A percentile compares a stretch with the other conserved stretches of the same genome.
These are phyloP conservation scores for Calameuta pallipes DNA, from an alignment of 2,888 invertebrate species.

Conservation along the genomic window DNA sequence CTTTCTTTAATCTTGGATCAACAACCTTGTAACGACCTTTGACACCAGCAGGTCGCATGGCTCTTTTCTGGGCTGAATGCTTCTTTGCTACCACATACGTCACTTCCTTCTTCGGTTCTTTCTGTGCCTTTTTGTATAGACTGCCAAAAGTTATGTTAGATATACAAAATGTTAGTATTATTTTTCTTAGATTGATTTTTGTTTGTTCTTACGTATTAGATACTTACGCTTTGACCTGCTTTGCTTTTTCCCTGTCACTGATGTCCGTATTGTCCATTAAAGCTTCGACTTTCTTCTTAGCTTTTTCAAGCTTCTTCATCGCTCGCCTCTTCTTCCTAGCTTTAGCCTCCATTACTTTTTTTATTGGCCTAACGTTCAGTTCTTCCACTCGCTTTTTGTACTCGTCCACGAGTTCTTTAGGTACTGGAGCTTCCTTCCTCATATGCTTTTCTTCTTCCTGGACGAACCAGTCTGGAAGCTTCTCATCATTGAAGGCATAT, in stretches of 20 bases:
- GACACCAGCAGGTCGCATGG: slow-evolving; percentile 85
- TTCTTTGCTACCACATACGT: slow-evolving; percentile 96
- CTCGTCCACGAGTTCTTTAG: slow-evolving; percentile 86
- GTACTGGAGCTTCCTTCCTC: slow-evolving; percentile 84
- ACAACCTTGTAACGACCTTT: slow-evolving; percentile 96
- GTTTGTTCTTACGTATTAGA: background rate
- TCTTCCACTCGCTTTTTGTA: slow-evolving; percentile 87
- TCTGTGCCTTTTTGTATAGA: slow-evolving; percentile 90
- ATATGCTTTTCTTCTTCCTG: slow-evolving; percentile 94
- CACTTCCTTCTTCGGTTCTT: slow-evolving; percentile 88
- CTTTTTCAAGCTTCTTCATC: slow-evolving; percentile 87
- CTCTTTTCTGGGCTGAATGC: slow-evolving; percentile 79
- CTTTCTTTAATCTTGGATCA: slow-evolving; percentile 96
- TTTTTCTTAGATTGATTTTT: background rate
- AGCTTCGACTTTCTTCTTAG: slow-evolving; percentile 95
- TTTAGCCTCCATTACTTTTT: slow-evolving; percentile 98
- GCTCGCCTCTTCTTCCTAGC: slow-evolving; percentile 95
- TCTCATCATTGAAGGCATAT: slow-evolving; percentile 90
- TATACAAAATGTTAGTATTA: background rate
- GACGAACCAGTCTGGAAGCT: slow-evolving; percentile 95
- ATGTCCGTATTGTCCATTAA: slow-evolving; percentile 91
- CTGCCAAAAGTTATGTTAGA: slow-evolving; percentile 65
- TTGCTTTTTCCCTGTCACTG: slow-evolving; percentile 91
- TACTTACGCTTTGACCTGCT: slow-evolving; percentile 87
- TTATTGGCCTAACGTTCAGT: slow-evolving; percentile 94